Percentiles rank a stretch among this genome's conserved stretches.
Conservation (phyloP, 2,888 invertebrate genomes). For the Lithosia quadra region DNA sequence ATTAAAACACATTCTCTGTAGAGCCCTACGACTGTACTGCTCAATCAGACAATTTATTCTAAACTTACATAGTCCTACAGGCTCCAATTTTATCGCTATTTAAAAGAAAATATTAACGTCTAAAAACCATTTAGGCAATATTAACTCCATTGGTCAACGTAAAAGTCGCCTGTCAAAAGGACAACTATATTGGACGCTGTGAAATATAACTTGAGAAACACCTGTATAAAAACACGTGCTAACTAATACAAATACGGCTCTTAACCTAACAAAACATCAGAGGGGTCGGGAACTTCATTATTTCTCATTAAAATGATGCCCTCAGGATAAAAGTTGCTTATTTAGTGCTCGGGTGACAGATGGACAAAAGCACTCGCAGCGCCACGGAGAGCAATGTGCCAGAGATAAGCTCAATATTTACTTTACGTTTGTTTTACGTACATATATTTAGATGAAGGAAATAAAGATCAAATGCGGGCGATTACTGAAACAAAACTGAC, state of each 20-base stretch:
- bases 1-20: too few species aligned
- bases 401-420: constrained; percentile 63
- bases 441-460: constrained; percentile 50
- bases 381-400: constrained; percentile 60
- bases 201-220: constrained; percentile 51
- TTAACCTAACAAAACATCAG: constrained; percentile 80
- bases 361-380: constrained; percentile 72
- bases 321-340: constrained; percentile 80
- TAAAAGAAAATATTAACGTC: constrained; percentile 17
- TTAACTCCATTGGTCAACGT: constrained; percentile 35
- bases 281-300: constrained; percentile 80
- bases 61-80: not conserved
- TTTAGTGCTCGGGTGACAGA: constrained; percentile 80
- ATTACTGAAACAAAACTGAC: constrained; percentile 53
- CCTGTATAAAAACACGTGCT: constrained; percentile 74
- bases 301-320: constrained; percentile 82
- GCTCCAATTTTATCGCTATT: not conserved
- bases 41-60: not conserved
- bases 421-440: constrained; percentile 56
- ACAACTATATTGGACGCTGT: constrained; percentile 42
- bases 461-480: constrained; percentile 57
- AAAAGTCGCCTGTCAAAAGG: constrained; percentile 42
- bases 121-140: constrained; percentile 25
- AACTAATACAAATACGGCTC: constrained; percentile 84
- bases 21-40: too few species aligned